Base-by-base conservation (phyloP, 2,888 invertebrate genomes). In the Andrena bicolor region DNA sequence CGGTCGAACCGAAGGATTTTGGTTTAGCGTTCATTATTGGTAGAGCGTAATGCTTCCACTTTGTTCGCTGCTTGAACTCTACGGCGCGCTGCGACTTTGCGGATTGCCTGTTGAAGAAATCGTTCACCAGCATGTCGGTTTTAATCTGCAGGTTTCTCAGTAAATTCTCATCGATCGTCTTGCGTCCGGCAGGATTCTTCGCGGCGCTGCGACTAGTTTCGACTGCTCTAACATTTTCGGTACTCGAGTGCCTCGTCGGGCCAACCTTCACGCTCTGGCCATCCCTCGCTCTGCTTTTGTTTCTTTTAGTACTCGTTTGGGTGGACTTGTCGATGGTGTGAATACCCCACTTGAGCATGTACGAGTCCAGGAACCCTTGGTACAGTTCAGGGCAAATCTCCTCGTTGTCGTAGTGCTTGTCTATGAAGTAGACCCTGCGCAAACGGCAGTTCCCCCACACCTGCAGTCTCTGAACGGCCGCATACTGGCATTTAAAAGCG, bases 401-500 rank as follows among this genome's bases (percentile, higher is more conserved):
- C 28, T 88, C 65, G 0, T 91, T 68, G 0, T 88, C 85, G 26
- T 93, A 93, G 76, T 92, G 92, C 49, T 88, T 90, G 93, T 98
- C 97, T 32, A 97, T 96, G 92, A 97, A 97, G 93, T 98, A 98
- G 16, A 98, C 96, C 75, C 99, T 95, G 90, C 99, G 95, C 83
- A 99, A 96, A 87, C 99, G 96, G 92, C 99, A 99, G 94, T 99
- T 99, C 49, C 99, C 99, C 94, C 98, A 98, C 90, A 99, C 97
- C 95, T 98, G 97, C 51, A 99, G 97, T 89, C 98, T 95, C 89
- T 95, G 95, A 5, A 98, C 97, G 94, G 98, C 98, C 81, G 98
- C 97, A 94, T 98, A 99, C 93, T 98, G 98, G 8, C 98, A 98
- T 16, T 98, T 98, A 93, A 99, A 99, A 0, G 98, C 98, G 89